Conservation (phyloP, 2,113 vertebrate species). For the Arizona elegans region DNA sequence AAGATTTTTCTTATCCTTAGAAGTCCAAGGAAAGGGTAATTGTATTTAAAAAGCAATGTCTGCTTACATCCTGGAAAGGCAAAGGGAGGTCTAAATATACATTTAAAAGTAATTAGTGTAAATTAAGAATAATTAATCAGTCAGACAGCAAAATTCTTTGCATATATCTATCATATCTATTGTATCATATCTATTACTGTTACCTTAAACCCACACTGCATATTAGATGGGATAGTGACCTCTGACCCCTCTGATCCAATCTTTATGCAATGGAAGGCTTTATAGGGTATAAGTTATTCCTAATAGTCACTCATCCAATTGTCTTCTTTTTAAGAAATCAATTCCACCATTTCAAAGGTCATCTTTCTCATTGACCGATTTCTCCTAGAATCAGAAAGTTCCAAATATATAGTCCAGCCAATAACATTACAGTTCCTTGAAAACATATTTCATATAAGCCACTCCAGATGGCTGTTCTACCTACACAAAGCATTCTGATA, state of each 20-base stretch:
- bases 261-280: not conserved
- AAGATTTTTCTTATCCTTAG: not conserved
- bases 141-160: slow-evolving; percentile 34
- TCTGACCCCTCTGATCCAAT: not conserved
- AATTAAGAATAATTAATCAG: not conserved
- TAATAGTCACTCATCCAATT: not conserved
- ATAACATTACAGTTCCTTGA: not conserved
- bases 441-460: not conserved
- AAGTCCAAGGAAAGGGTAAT: not conserved
- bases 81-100: slow-evolving; percentile 21
- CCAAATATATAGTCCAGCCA: not conserved
- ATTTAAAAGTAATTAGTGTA: slow-evolving; percentile 20
- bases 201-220: not conserved
- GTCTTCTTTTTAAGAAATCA: not conserved
- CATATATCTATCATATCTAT: slow-evolving; percentile 25
- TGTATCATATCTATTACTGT: slow-evolving; percentile 36
- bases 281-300: not conserved
- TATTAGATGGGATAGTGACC: not conserved
- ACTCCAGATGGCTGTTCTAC: not conserved
- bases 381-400: not conserved
- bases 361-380: not conserved
- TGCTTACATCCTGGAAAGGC: slow-evolving; percentile 15
- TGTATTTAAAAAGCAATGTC: not conserved
- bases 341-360: not conserved
- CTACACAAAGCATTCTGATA: not conserved